Evolutionary conservation across 2,888 invertebrate genomes (phyloP), one percentile per base, ranked within the genome.

Genomic region (Plemyria rubiginata): DNA sequence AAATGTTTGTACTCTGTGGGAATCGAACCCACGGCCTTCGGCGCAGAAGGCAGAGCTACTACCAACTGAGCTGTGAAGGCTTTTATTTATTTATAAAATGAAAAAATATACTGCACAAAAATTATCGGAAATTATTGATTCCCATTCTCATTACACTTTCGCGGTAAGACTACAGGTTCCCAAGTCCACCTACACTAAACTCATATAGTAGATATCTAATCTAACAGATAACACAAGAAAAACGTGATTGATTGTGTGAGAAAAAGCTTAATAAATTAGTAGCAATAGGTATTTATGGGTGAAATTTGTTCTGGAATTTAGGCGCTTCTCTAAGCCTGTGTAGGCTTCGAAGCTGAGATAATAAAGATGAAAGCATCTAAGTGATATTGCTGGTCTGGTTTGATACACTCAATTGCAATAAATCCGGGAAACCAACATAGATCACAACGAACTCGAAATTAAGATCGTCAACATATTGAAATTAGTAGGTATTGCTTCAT

Each of bases 191-290:
- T 54, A 62, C 36, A 38, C 36, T 1, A 4, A 6, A 32, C 62
- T 29, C 52, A 41, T 57, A 45, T 54, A 46, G 40, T 40, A 29
- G 13, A 16, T 38, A 54, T 54, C 54, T 58, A 53, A 61, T 57
- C 52, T 52, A 52, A 22, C 40, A 54, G 54, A 53, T 53, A 49
- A 50, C 22, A 15, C 13, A 29, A 56, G 64, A 63, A 66, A 66
- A 57, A 74, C 75, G 71, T 78, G 75, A 76, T 72, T 69, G 65
- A 69, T 68, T 56, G 60, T 69, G 69, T 72, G 73, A 71, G 72
- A 75, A 75, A 74, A 69, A 62, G 79, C 71, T 74, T 73, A 75
- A 65, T 67, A 43, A 67, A 54, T 57, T 48, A 56, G 54, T 51
- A 40, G 54, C 45, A 57, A 56, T 64, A 61, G 54, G 57, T 51